Evolutionary conservation across 2,888 invertebrate species (phyloP), one percentile per base, ranked within the genome.

Genomic region (Augochlorella aurata): DNA sequence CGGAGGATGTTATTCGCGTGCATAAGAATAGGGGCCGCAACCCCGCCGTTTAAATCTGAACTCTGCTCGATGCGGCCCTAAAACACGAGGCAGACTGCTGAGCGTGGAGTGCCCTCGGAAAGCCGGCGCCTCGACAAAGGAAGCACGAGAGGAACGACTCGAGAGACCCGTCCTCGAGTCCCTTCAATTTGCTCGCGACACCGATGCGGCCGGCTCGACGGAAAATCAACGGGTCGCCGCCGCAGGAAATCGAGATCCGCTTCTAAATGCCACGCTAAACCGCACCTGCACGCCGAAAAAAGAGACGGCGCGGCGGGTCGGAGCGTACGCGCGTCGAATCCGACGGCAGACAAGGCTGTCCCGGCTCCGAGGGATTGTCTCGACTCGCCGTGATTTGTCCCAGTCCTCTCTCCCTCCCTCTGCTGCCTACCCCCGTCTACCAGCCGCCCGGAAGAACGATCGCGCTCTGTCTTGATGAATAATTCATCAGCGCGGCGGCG

Each of bases 401-500:
- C 61, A 58, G 71, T 68, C 65, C n/a, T 67, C 63, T 18, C 63
- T 14, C 63, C 8, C 44, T 3, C 65, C 65, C 18, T 7, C 67
- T 14, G 47, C 47, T 3, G 3, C 47, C 10, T 38, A 9, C 47
- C 47, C 47, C 1, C 18, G 18, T 63, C 38, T 29, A 18, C 38
- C 63, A 38, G 8, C 63, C 63, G 18, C 18, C 44, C 12, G 69
- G 74, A 81, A 79, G 86, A 74, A 77, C 83, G 86, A 86, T 85
- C 79, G 78, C 72, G 65, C 83, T 54, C 67, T 63, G 79, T 83
- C 86, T 81, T 71, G 82, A 78, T 88, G 89, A 88, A 88, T 88
- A 85, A 88, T 88, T 88, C 88, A 88, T 84, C 88, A 75, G 77
- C 77, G 68, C 68, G 65, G 70, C 87, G 65, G 82, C 74, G 77